Conservation (phyloP, 2,888 invertebrate genomes). For the Athrips mouffetella region DNA sequence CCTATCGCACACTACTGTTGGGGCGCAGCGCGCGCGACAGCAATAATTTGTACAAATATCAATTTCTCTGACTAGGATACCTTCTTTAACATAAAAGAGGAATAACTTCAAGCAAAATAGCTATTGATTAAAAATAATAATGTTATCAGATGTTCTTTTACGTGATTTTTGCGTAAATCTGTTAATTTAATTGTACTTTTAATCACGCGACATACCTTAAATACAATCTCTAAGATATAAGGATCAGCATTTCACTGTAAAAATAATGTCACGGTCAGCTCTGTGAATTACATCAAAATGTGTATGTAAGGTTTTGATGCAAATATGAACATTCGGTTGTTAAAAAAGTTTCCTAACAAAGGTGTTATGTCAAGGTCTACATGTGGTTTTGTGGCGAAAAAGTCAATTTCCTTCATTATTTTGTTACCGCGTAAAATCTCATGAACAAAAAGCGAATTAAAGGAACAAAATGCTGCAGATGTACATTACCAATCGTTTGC, state of each 20-base stretch:
- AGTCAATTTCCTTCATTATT: conserved; percentile 4
- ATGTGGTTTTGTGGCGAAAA: conserved; percentile 5
- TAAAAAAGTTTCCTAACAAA: conserved; percentile 1
- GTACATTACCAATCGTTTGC: conserved; percentile 1
- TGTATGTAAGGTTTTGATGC: not conserved
- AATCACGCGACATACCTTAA: conserved; percentile 10
- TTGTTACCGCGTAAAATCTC: conserved; percentile 2
- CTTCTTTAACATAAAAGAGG: no score
- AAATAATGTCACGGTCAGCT: not conserved
- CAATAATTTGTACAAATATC: no score
- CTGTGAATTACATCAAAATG: not conserved
- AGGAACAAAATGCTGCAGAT: not conserved
- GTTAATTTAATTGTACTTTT: conserved; percentile 13
- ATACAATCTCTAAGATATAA: not conserved
- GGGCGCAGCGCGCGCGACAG: no score
- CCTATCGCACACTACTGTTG: no score
- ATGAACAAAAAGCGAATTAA: conserved; percentile 1
- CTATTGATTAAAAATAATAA: conserved; percentile 7
- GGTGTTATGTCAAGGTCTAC: conserved; percentile 9
- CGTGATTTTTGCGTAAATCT: conserved; percentile 10
- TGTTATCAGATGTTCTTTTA: conserved; percentile 15
- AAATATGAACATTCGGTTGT: not conserved
- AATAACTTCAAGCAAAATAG: no score
- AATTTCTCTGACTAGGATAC: no score
- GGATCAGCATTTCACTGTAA: not conserved